phyloP scores from a whole-genome alignment of 2,888 invertebrate genomes.

The Hydroisotoma schaefferi region DNA sequence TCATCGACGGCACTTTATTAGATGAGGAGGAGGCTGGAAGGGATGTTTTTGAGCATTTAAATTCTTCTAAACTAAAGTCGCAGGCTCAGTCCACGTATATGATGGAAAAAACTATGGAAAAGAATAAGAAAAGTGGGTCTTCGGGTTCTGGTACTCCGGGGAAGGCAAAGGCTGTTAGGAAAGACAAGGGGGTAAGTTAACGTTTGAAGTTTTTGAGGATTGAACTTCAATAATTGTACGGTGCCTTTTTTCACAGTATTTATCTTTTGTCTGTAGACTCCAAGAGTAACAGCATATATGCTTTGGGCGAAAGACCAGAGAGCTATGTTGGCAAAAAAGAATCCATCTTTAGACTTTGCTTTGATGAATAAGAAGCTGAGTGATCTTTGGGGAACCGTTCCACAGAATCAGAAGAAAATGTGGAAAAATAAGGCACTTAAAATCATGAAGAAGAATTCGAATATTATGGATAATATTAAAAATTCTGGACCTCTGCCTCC shows the following conservation, averaged over 20 bases:
- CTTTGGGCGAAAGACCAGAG: slow-evolving; percentile 80
- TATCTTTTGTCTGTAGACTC: slow-evolving; percentile 56
- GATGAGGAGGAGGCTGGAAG: slow-evolving; percentile 45
- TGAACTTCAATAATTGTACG: neutral
- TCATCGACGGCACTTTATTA: slow-evolving; percentile 39
- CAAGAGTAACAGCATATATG: slow-evolving; percentile 83
- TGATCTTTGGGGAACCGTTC: slow-evolving; percentile 82
- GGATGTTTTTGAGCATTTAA: slow-evolving; percentile 23
- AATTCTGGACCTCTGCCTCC: slow-evolving; percentile 34
- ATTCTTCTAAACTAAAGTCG: slow-evolving; percentile 35
- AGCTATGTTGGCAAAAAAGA: slow-evolving; percentile 66
- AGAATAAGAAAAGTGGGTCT: slow-evolving; percentile 50
- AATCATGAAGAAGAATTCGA: slow-evolving; percentile 48
- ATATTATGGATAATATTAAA: slow-evolving; percentile 44
- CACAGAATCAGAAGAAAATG: slow-evolving; percentile 55
- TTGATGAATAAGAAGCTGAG: slow-evolving; percentile 78
- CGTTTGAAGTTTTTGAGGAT: slow-evolving; percentile 45
- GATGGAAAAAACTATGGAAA: slow-evolving; percentile 74
- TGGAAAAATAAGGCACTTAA: slow-evolving; percentile 52
- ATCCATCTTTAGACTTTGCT: slow-evolving; percentile 62
- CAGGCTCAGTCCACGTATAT: slow-evolving; percentile 62
- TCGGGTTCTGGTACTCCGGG: slow-evolving; percentile 56
- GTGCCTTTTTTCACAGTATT: slow-evolving; percentile 1
- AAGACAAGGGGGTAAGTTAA: slow-evolving; percentile 66
- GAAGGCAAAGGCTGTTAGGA: slow-evolving; percentile 70